Conservation (phyloP, 2,113 vertebrate genomes). For the Butorides virescens region DNA sequence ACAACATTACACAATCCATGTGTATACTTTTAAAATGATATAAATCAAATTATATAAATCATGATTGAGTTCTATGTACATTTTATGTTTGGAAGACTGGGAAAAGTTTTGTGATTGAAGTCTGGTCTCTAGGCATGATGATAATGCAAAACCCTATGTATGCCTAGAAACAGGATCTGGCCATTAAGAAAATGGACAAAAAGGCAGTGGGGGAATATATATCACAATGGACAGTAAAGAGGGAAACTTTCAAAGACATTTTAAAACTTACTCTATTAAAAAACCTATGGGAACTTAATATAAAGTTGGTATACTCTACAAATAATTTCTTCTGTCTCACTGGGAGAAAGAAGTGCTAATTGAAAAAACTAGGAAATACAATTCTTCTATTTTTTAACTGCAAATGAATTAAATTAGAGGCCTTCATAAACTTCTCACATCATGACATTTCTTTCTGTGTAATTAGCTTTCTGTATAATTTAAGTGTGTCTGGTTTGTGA, state of each 20-base stretch:
- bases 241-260: background rate
- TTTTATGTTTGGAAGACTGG: background rate
- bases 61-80: background rate
- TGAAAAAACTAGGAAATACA: background rate
- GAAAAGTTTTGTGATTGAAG: background rate
- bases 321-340: background rate
- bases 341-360: background rate
- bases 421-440: conserved; percentile 4
- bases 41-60: background rate
- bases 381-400: background rate
- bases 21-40: background rate
- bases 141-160: background rate
- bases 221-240: background rate
- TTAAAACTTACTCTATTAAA: background rate
- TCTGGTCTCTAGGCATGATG: background rate
- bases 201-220: background rate
- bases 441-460: conserved; percentile 5
- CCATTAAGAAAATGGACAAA: background rate
- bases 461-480: background rate
- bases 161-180: background rate
- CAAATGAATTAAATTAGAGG: background rate
- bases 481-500: background rate
- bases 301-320: background rate
- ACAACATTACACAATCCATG: background rate
- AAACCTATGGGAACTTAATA: background rate